These are phyloP conservation scores for Alloplasta piceator DNA, from an alignment of 2,888 invertebrate genomes.

Conservation along the genomic window DNA sequence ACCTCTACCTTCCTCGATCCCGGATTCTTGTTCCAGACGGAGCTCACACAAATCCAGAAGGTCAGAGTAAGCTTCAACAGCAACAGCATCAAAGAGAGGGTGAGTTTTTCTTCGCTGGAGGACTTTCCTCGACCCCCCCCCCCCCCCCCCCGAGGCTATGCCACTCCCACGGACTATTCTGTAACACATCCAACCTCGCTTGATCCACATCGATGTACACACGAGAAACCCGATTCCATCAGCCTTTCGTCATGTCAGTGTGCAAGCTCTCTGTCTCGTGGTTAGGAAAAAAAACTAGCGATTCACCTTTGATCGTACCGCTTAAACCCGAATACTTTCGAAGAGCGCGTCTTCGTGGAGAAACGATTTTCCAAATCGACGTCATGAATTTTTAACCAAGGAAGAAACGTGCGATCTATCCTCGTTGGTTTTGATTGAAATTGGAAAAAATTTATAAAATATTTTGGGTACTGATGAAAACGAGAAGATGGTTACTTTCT, in stretches of 20 bases:
- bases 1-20: slow-evolving; percentile 40
- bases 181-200: neutral
- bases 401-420: too few relatives aligned
- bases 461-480: too few relatives aligned
- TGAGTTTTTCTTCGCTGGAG: slow-evolving; percentile 25
- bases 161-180: slow-evolving; percentile 39
- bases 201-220: slow-evolving; percentile 25
- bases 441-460: too few relatives aligned
- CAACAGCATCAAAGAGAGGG: slow-evolving; percentile 25
- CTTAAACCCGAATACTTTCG: too few relatives aligned
- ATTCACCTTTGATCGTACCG: neutral
- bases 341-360: too few relatives aligned
- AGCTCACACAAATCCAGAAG: slow-evolving; percentile 50
- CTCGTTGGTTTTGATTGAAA: too few relatives aligned
- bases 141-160: slow-evolving; percentile 46
- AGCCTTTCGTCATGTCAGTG: neutral
- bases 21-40: slow-evolving; percentile 38
- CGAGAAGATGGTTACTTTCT: too few relatives aligned
- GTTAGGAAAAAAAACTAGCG: slow-evolving; percentile 13
- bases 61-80: slow-evolving; percentile 25
- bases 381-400: neutral
- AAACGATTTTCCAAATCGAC: neutral
- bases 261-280: neutral
- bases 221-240: slow-evolving; percentile 19
- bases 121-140: slow-evolving; percentile 31